phyloP scores from a whole-genome alignment of 2,797 vertebrate species.

The Lepus oiostolus region DNA sequence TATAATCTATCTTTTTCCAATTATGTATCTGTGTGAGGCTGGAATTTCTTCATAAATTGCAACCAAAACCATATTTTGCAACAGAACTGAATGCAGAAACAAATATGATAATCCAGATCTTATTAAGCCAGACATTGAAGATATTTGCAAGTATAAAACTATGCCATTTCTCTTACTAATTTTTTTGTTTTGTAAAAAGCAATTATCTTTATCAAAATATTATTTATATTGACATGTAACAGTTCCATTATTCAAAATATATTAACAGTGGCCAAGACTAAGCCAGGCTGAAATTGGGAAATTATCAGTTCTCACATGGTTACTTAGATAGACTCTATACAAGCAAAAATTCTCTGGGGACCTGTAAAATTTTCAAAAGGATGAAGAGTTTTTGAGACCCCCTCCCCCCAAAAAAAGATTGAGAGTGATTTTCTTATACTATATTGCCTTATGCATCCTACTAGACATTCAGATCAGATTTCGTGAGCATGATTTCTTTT shows the following conservation, averaged over 20 bases:
- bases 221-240: neutral
- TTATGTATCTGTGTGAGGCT: neutral
- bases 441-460: neutral
- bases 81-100: neutral
- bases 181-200: neutral
- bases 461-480: neutral
- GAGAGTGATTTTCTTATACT: neutral
- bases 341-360: neutral
- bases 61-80: neutral
- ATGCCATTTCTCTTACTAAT: neutral
- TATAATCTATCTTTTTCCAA: neutral
- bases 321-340: neutral
- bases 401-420: neutral
- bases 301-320: neutral
- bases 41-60: neutral
- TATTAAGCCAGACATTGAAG: neutral
- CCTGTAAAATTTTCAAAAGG: neutral
- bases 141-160: neutral
- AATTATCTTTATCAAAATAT: neutral
- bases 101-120: neutral
- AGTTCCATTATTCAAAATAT: neutral
- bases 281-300: neutral
- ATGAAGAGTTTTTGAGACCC: neutral
- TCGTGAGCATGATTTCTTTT: neutral
- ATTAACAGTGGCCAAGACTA: neutral